A percentile compares a stretch with the other conserved stretches of the same genome.
Conservation (phyloP, 2,888 invertebrate species). For the Tiliacea aurago region DNA sequence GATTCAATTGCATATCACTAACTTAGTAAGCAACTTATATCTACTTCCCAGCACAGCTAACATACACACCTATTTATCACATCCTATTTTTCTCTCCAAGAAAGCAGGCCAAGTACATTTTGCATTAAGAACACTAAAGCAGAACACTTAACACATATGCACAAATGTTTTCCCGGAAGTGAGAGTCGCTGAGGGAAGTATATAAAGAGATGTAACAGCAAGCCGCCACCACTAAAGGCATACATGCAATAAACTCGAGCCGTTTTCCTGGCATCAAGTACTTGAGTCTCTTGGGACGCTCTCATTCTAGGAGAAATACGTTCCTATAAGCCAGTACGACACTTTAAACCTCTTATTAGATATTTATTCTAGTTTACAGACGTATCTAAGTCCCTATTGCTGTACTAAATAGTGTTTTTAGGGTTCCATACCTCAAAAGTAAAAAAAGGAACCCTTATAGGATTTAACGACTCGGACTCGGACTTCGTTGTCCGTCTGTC, state of each 20-base stretch:
- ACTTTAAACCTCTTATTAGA: constrained; percentile 35
- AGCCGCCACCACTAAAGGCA: constrained; percentile 50
- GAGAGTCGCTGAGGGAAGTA: constrained; percentile 52
- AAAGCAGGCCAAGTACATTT: constrained; percentile 31
- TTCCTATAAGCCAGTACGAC: constrained; percentile 36
- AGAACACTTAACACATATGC: constrained; percentile 39
- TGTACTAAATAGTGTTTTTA: too few species aligned
- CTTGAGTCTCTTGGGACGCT: constrained; percentile 47
- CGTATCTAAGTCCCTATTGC: not conserved
- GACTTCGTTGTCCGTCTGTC: too few species aligned
- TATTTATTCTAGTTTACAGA: constrained; percentile 22
- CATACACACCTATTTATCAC: not conserved
- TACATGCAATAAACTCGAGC: constrained; percentile 63
- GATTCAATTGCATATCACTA: not conserved
- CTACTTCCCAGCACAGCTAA: not conserved
- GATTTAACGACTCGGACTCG: too few species aligned
- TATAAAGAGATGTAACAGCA: constrained; percentile 51
- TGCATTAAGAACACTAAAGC: constrained; percentile 33
- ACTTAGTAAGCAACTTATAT: not conserved
- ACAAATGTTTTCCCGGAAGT: constrained; percentile 43
- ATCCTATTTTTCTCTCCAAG: not conserved
- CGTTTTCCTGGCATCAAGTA: constrained; percentile 47
- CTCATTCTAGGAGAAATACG: constrained; percentile 44
- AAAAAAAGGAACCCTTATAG: too few species aligned
- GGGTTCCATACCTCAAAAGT: too few species aligned